Percentiles rank a stretch among this genome's conserved stretches.
Evolutionary conservation across 1,140 invertebrate genomes (phyloP).

Genomic region (Saccostrea cuccullata): DNA sequence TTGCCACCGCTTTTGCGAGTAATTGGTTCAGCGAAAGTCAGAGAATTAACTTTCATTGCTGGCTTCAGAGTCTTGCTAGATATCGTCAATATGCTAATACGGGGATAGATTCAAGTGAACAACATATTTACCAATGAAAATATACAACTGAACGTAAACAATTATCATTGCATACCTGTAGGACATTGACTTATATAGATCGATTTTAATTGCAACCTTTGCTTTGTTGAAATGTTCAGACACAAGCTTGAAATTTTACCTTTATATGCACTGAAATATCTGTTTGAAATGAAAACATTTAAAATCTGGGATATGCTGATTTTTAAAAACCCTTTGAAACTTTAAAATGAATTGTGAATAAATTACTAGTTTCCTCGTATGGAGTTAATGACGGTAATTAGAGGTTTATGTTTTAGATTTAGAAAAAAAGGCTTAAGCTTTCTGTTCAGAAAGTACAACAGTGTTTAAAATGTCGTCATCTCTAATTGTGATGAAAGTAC

Average conservation of each 20-base stretch:
- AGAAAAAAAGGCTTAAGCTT: not conserved
- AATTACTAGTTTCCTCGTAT: not conserved
- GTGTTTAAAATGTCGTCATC: not conserved
- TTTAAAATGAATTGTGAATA: not conserved
- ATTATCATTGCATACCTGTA: too few species aligned
- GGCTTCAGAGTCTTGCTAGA: slow-evolving; percentile 70
- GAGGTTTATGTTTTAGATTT: not conserved
- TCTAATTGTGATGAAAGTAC: not conserved
- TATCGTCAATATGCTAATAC: slow-evolving; percentile 56
- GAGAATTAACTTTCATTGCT: slow-evolving; percentile 66
- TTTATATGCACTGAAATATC: not conserved
- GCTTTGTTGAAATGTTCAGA: too few species aligned
- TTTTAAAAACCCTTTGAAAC: not conserved
- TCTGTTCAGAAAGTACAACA: not conserved
- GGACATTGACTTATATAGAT: too few species aligned
- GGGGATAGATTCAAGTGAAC: slow-evolving; percentile 33
- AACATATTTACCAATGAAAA: not conserved
- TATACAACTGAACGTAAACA: not conserved
- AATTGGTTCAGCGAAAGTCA: slow-evolving; percentile 73
- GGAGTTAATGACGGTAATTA: not conserved
- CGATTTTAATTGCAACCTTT: too few species aligned
- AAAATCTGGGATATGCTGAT: not conserved
- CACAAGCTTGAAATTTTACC: not conserved
- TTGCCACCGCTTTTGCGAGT: slow-evolving; percentile 74
- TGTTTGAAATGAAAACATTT: not conserved